Conservation (phyloP, 2,888 invertebrate genomes). For the Tricholauxania praeusta region DNA sequence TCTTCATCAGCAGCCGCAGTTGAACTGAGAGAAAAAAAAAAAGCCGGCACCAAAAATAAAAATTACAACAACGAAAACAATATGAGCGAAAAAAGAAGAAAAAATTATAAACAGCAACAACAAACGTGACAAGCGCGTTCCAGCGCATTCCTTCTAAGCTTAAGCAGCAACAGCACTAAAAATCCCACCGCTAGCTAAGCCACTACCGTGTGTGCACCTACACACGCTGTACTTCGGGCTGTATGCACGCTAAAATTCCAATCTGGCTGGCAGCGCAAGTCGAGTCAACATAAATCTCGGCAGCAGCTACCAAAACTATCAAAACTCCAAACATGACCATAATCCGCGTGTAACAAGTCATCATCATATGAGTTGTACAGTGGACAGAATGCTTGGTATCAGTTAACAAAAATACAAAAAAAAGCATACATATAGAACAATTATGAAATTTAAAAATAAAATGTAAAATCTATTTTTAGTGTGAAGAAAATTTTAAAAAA, state of each 20-base stretch:
- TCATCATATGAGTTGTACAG: slow-evolving; percentile 23
- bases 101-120: slow-evolving; percentile 13
- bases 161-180: slow-evolving; percentile 13
- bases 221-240: neutral
- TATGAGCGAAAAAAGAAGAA: slow-evolving; percentile 1
- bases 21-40: slow-evolving; percentile 9
- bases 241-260: neutral
- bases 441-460: no score
- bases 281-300: slow-evolving; percentile 29
- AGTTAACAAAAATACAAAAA: no score
- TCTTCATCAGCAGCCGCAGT: slow-evolving; percentile 19
- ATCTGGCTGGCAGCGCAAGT: neutral
- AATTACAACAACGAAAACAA: slow-evolving; percentile 14
- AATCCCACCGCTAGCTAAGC: neutral
- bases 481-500: no score
- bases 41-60: slow-evolving; percentile 20
- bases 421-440: no score
- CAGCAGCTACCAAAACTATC: slow-evolving; percentile 31
- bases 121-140: slow-evolving; percentile 30
- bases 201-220: neutral
- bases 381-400: no score
- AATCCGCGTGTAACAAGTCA: slow-evolving; percentile 31
- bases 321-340: slow-evolving; percentile 33
- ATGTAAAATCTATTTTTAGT: no score
- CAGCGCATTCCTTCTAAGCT: slow-evolving; percentile 24